Evolutionary conservation across 2,888 invertebrate genomes (phyloP).

Genomic region (Polyploca ridens): DNA sequence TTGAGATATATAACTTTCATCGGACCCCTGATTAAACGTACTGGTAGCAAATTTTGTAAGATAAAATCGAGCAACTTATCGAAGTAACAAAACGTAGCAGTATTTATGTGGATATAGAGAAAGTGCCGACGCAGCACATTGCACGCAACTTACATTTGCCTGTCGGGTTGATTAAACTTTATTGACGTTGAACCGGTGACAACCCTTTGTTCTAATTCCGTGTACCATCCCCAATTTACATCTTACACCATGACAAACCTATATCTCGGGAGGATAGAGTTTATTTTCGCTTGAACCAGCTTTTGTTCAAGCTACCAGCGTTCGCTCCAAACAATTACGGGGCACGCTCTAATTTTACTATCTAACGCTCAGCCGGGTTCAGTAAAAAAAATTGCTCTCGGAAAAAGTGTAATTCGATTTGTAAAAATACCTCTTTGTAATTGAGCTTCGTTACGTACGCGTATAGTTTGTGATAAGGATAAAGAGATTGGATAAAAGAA

Average conservation of each 20-base stretch:
- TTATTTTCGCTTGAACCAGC: constrained; percentile 13
- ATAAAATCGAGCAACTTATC: background rate
- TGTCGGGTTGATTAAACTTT: constrained; percentile 69
- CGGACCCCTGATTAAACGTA: constrained; percentile 2
- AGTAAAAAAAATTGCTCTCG: constrained; percentile 51
- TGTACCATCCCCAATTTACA: constrained; percentile 42
- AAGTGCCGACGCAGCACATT: constrained; percentile 19
- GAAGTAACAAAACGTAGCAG: constrained; percentile 6
- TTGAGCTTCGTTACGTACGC: constrained; percentile 46
- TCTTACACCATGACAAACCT: constrained; percentile 19
- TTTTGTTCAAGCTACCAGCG: constrained; percentile 36
- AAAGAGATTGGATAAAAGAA: constrained; percentile 13
- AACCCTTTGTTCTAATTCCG: constrained; percentile 73
- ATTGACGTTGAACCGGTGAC: constrained; percentile 66
- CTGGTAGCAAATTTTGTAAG: background rate
- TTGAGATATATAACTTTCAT: constrained; percentile 1
- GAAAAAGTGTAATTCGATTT: constrained; percentile 58
- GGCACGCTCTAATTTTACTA: constrained; percentile 69
- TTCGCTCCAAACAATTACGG: constrained; percentile 64
- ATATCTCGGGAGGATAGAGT: constrained; percentile 29
- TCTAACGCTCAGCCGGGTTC: constrained; percentile 50
- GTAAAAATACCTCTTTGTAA: constrained; percentile 45
- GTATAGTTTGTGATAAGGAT: constrained; percentile 29
- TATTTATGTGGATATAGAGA: constrained; percentile 6
- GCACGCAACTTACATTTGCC: constrained; percentile 51